These are phyloP conservation scores for Oreochromis niloticus DNA, from an alignment of 2,113 vertebrate species.

Conservation along the genomic window DNA sequence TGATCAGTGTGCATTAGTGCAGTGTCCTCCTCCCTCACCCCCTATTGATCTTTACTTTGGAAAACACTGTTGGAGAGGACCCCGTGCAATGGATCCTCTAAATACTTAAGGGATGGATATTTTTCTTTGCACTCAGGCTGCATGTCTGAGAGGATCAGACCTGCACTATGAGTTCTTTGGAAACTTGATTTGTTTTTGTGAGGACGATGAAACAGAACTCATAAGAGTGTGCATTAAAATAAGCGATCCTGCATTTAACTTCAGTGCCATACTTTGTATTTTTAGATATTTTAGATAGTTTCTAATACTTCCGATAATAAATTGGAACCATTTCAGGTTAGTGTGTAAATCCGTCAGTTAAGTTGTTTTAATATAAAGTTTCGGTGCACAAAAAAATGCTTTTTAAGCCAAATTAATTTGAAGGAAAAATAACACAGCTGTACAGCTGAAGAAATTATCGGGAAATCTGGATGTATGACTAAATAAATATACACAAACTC, in stretches of 20 bases:
- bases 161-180: conserved; percentile 2
- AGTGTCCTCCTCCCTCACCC: background rate
- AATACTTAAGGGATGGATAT: conserved; percentile 1
- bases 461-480: background rate
- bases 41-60: conserved; percentile 38
- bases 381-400: background rate
- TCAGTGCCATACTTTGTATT: background rate
- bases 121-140: background rate
- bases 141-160: background rate
- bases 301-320: background rate
- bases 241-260: background rate
- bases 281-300: background rate
- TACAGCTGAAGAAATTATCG: background rate
- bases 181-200: conserved; percentile 26
- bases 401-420: background rate
- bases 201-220: background rate
- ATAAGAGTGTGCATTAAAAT: background rate
- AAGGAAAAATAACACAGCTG: background rate
- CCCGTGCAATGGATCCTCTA: conserved; percentile 26
- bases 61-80: conserved; percentile 5
- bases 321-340: background rate
- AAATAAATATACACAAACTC: background rate
- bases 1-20: conserved; percentile 17
- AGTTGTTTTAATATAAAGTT: background rate
- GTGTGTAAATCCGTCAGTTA: background rate